Evolutionary conservation across 2,797 vertebrate species (phyloP).

Genomic region (Ataeniobius toweri): DNA sequence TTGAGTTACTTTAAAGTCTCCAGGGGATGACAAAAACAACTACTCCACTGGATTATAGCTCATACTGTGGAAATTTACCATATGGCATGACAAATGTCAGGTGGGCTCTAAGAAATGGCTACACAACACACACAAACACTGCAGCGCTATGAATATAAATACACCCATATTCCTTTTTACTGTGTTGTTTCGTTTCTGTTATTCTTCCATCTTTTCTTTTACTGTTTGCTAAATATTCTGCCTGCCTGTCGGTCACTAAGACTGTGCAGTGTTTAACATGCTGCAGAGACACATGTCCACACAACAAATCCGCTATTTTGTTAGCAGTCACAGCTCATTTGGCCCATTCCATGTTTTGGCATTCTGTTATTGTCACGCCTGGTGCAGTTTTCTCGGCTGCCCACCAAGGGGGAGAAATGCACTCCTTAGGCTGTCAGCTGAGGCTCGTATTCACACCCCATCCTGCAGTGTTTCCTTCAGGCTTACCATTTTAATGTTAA

Average conservation of each 20-base stretch:
- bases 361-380: conserved; percentile 70
- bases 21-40: conserved; percentile 32
- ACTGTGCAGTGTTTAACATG: conserved; percentile 62
- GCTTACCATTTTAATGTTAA: conserved; percentile 29
- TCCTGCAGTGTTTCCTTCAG: conserved; percentile 50
- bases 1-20: conserved; percentile 27
- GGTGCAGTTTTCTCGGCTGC: conserved; percentile 61
- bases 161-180: conserved; percentile 32
- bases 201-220: conserved; percentile 25
- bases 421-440: conserved; percentile 62
- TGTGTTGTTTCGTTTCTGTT: conserved; percentile 26
- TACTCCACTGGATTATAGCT: conserved; percentile 22
- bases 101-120: conserved; percentile 40
- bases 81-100: conserved; percentile 52
- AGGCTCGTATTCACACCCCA: conserved; percentile 50
- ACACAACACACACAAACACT: conserved; percentile 28
- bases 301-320: conserved; percentile 65
- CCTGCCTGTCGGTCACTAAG: conserved; percentile 38
- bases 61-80: conserved; percentile 51
- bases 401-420: conserved; percentile 52
- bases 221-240: conserved; percentile 48
- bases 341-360: conserved; percentile 69
- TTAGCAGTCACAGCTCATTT: conserved; percentile 77
- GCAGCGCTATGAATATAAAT: conserved; percentile 32
- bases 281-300: conserved; percentile 67